Conservation (phyloP, 2,888 invertebrate genomes). For the Pristionchus entomophagus region DNA sequence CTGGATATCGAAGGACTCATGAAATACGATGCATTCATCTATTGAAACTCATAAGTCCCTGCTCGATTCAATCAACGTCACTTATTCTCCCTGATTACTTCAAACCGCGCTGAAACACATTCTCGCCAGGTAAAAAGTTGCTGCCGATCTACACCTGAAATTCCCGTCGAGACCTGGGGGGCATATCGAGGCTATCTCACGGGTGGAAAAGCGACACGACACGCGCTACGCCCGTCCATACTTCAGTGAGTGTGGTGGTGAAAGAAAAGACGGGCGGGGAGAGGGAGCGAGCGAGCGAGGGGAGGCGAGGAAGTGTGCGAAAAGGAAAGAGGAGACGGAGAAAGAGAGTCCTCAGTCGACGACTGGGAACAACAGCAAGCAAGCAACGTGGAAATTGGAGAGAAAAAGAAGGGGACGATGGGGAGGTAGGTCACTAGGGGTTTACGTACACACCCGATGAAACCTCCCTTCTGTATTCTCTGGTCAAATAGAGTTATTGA, state of each 20-base stretch:
- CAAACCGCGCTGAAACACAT: too few species aligned
- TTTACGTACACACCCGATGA: too few species aligned
- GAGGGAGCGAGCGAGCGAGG: not conserved
- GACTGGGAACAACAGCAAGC: not conserved
- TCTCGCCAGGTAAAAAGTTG: too few species aligned
- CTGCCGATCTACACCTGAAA: too few species aligned
- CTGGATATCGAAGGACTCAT: too few species aligned
- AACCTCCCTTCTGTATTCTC: too few species aligned
- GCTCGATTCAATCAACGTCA: too few species aligned
- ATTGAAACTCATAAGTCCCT: too few species aligned
- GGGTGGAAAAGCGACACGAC: not conserved
- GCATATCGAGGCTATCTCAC: too few species aligned
- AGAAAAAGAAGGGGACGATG: not conserved
- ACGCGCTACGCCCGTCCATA: not conserved
- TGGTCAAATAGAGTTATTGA: not conserved
- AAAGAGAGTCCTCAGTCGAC: not conserved
- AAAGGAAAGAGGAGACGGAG: not conserved
- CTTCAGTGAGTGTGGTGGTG: slow-evolving; percentile 26
- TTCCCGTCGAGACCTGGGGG: not conserved
- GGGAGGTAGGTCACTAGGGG: not conserved
- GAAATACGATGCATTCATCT: too few species aligned
- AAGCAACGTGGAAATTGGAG: not conserved
- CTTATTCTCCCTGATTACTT: too few species aligned
- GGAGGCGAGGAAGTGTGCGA: not conserved
- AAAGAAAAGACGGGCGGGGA: slow-evolving; percentile 11